Base-by-base conservation (phyloP, 2,797 vertebrate genomes). In the Meriones psammophilus region DNA sequence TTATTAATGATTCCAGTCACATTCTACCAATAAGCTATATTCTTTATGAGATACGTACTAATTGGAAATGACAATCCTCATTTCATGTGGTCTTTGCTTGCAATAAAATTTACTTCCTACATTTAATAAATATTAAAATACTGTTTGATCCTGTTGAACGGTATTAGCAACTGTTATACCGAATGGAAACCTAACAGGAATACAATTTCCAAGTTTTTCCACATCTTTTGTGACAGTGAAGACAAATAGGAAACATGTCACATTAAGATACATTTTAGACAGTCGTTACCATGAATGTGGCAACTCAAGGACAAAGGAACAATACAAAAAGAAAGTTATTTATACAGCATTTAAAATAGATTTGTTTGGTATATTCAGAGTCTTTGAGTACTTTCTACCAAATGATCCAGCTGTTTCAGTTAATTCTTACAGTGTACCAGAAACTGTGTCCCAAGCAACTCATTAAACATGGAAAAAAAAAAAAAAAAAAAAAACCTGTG, bases 331-430 rank as follows among this genome's bases (percentile, higher is more conserved):
- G n/a, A 94, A 71, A 89, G 13, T 5, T 91, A 30, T 54, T 95
- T 78, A 42, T 42, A 17, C 46, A 88, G 81, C 39, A 89, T 95
- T 97, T 88, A 81, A 95, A 91, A 83, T 96, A 24, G 30, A 84
- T 94, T 93, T 89, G 9, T 92, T 94, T 94, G 69, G 17, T 50
- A 54, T 91, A 73, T 89, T 92, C 94, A 89, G n/a, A 36, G 69
- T 69, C 33, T 92, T 92, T 50, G 30, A 89, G 89, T 83, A 20
- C 26, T 62, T 92, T 85, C 84, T 86, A 92, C 15, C 89, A 94
- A 84, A 81, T 81, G n/a, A 54, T 50, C 58, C n/a, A 56, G 73
- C 18, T 94, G 36, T 92, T 97, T 91, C 78, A 78, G 69, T 96
- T 95, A 95, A 69, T 89, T 66, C n/a, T 93, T 89, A 89, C 1